phyloP scores from a whole-genome alignment of 2,113 vertebrate species.

The Dolichallabes microphthalmus region DNA sequence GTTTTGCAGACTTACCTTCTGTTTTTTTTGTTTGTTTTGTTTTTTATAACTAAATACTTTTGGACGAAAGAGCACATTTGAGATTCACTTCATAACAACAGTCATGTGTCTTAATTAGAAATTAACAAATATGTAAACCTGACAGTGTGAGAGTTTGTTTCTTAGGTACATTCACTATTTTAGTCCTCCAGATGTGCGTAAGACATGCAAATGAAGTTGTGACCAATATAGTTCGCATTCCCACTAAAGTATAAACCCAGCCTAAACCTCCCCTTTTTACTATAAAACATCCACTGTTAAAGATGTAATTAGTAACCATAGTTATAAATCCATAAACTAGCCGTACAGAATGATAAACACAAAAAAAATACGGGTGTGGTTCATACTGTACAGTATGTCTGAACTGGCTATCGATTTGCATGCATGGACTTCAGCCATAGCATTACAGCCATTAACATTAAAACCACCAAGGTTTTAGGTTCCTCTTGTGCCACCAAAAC shows the following conservation, averaged over 20 bases:
- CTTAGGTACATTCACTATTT: not conserved
- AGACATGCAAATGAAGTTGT: not conserved
- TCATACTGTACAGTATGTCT: not conserved
- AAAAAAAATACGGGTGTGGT: not conserved
- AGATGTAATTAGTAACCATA: not conserved
- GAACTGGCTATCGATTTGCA: conserved; percentile 9
- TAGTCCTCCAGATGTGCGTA: not conserved
- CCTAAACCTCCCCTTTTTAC: not conserved
- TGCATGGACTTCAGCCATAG: not conserved
- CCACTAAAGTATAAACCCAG: not conserved
- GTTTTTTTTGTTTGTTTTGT: not conserved
- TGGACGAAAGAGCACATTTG: not conserved
- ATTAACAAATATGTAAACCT: not conserved
- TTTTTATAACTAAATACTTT: not conserved
- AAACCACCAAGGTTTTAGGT: too few species aligned
- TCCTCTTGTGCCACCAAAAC: too few species aligned
- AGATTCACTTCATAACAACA: too few species aligned
- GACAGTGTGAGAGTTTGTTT: not conserved
- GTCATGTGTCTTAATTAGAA: not conserved
- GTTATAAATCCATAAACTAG: not conserved
- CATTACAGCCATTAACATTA: too few species aligned
- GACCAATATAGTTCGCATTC: not conserved
- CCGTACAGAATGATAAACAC: not conserved
- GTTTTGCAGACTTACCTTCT: too few species aligned
- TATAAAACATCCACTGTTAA: not conserved